Conservation (phyloP, 2,888 invertebrate genomes). For the Gnatocerus cornutus region DNA sequence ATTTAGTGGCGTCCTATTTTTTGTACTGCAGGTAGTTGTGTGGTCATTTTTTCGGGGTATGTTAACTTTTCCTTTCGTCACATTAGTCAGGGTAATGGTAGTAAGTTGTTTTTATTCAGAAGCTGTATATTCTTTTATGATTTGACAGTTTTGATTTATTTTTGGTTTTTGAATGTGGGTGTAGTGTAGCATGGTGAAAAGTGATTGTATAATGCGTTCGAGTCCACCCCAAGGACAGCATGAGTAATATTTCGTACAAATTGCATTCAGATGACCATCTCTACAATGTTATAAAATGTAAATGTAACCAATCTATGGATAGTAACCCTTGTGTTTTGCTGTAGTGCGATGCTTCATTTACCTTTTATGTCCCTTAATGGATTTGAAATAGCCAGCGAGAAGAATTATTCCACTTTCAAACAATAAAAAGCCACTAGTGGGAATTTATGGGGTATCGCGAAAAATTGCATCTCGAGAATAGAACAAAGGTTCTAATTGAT, state of each 20-base stretch:
- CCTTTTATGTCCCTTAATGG: slow-evolving; percentile 66
- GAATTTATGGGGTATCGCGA: slow-evolving; percentile 62
- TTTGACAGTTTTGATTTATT: slow-evolving; percentile 49
- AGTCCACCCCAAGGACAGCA: slow-evolving; percentile 58
- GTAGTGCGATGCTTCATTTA: slow-evolving; percentile 69
- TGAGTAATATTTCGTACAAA: slow-evolving; percentile 65
- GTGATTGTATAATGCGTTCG: slow-evolving; percentile 45
- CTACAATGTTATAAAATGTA: slow-evolving; percentile 68
- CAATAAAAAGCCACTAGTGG: slow-evolving; percentile 64
- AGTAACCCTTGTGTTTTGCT: slow-evolving; percentile 67
- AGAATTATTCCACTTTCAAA: slow-evolving; percentile 61
- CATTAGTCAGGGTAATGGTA: slow-evolving; percentile 25
- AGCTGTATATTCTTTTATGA: slow-evolving; percentile 24
- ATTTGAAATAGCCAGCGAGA: slow-evolving; percentile 61
- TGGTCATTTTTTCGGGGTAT: slow-evolving; percentile 7
- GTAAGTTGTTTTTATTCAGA: slow-evolving; percentile 26
- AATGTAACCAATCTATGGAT: slow-evolving; percentile 64
- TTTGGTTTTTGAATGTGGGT: slow-evolving; percentile 44
- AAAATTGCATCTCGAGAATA: slow-evolving; percentile 50
- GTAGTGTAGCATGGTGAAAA: slow-evolving; percentile 41
- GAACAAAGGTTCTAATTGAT: slow-evolving; percentile 64
- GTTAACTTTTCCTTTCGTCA: slow-evolving; percentile 39
- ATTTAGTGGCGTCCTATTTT: slow-evolving; percentile 25
- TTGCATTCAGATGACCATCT: slow-evolving; percentile 68
- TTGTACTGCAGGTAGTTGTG: slow-evolving; percentile 29